phyloP scores from a whole-genome alignment of 2,113 vertebrate species.

The Rhinolophus sinicus region DNA sequence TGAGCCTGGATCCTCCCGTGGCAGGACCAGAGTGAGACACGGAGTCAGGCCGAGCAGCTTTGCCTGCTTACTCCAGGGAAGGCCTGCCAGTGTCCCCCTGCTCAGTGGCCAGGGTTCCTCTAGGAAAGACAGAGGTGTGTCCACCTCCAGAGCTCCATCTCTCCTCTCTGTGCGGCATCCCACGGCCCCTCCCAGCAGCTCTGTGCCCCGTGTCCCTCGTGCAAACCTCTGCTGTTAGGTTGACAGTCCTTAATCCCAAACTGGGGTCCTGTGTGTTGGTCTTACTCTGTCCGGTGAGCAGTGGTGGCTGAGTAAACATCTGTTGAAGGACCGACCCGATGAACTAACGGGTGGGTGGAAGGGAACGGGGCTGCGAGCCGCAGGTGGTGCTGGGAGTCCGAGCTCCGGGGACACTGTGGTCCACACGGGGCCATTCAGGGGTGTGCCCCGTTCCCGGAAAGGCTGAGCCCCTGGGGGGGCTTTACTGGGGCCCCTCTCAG shows the following conservation, averaged over 20 bases:
- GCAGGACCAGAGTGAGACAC: neutral
- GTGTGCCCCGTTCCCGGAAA: neutral
- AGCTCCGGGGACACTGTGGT: neutral
- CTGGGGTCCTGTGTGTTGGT: neutral
- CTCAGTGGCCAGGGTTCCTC: neutral
- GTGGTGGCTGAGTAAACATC: neutral
- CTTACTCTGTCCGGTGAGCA: neutral
- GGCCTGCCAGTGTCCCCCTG: neutral
- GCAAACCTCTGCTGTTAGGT: neutral
- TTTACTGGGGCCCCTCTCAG: neutral
- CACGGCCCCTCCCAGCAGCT: neutral
- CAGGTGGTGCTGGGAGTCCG: neutral
- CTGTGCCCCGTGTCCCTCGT: neutral
- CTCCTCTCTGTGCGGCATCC: neutral
- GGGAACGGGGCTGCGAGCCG: neutral
- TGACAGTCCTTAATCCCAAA: neutral
- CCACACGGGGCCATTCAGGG: no score
- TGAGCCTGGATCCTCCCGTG: neutral
- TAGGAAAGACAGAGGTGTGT: no score
- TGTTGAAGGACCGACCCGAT: neutral
- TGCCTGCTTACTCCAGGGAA: no score
- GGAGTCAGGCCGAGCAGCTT: rapidly evolving
- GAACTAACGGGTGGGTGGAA: neutral
- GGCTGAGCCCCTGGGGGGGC: no score
- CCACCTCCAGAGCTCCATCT: neutral